These are phyloP conservation scores for Leistus spinibarbis DNA, from an alignment of 2,888 invertebrate species.

Conservation along the genomic window DNA sequence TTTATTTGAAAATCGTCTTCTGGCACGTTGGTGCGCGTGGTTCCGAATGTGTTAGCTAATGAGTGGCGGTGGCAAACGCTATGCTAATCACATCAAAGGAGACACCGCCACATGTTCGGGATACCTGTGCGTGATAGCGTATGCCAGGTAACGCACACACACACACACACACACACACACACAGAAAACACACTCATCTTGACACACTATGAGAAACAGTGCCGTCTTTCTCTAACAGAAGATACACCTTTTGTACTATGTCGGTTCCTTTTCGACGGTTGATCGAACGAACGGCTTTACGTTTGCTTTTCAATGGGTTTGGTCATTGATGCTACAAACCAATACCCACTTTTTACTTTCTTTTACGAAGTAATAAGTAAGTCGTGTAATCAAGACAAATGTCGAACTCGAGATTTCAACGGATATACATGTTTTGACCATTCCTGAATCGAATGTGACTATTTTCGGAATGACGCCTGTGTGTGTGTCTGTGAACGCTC, in stretches of 20 bases:
- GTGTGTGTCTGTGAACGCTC: no score
- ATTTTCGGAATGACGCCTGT: no score
- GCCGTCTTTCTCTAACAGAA: not conserved
- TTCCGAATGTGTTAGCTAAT: not conserved
- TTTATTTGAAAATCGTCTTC: no score
- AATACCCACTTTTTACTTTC: no score
- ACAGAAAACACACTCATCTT: not conserved
- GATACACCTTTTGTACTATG: not conserved
- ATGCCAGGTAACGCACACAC: conserved; percentile 21
- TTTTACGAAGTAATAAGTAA: no score
- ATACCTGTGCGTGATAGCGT: conserved; percentile 16
- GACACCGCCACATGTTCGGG: conserved; percentile 19
- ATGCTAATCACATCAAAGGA: conserved; percentile 23
- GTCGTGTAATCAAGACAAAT: no score
- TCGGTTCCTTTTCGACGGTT: not conserved
- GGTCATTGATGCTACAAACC: not conserved
- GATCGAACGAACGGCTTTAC: not conserved
- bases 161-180: not conserved
- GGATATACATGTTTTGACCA: no score
- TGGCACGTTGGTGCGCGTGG: not conserved
- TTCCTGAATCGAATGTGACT: no score
- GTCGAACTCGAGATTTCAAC: no score
- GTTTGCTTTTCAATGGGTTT: not conserved
- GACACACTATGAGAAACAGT: not conserved
- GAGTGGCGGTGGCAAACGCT: conserved; percentile 4